Conservation (phyloP, 1,140 invertebrate genomes). For the Magallana ariakensis region DNA sequence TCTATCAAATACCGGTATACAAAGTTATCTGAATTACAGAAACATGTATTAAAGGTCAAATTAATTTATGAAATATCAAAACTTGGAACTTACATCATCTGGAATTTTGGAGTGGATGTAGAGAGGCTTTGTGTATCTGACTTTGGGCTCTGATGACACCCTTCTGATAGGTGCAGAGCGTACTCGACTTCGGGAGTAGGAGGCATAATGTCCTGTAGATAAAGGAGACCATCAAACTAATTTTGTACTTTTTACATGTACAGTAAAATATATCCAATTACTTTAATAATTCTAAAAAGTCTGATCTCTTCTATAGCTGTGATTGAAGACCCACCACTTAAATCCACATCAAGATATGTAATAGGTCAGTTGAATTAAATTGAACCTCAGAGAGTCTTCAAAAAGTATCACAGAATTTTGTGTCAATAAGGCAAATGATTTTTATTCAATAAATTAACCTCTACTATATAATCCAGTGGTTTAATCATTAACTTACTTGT, state of each 20-base stretch:
- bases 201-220: constrained; percentile 57
- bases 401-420: no score
- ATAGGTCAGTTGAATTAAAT: no score
- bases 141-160: neutral
- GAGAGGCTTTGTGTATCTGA: constrained; percentile 53
- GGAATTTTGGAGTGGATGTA: constrained; percentile 57
- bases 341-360: no score
- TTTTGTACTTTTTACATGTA: neutral
- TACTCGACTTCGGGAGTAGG: constrained; percentile 43
- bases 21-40: neutral
- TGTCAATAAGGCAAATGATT: no score
- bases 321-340: no score
- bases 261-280: no score
- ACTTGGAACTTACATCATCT: constrained; percentile 51
- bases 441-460: no score
- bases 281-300: neutral
- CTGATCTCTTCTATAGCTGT: no score
- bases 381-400: no score
- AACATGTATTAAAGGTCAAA: no score
- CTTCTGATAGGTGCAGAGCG: constrained; percentile 18
- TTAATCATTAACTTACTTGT: neutral
- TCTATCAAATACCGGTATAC: neutral
- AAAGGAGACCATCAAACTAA: neutral
- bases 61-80: no score
- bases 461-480: no score